phyloP scores from a whole-genome alignment of 2,888 invertebrate genomes.

The Campoletis raptor region DNA sequence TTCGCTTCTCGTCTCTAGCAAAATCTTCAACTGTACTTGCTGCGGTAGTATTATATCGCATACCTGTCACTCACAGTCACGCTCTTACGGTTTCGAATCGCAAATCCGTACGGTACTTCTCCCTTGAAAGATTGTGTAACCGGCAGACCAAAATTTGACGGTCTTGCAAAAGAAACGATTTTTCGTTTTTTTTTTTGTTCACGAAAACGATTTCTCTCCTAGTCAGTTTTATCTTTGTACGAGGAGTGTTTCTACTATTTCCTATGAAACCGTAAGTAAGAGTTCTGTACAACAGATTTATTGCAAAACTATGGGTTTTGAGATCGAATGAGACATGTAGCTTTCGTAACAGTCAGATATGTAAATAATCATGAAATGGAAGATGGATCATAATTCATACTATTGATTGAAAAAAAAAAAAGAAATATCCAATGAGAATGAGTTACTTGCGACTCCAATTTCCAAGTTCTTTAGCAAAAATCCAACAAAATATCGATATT shows the following conservation, averaged over 20 bases:
- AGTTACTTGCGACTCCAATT: background rate
- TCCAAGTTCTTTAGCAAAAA: background rate
- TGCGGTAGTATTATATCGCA: conserved; percentile 37
- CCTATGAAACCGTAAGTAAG: background rate
- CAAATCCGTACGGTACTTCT: conserved; percentile 29
- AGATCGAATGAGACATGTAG: background rate
- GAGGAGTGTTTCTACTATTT: background rate
- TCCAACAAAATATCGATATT: background rate
- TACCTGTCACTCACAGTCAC: conserved; percentile 61
- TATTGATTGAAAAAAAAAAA: background rate
- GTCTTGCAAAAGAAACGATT: background rate
- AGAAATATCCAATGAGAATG: background rate
- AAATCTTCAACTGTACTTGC: conserved; percentile 37
- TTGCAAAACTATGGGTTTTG: background rate
- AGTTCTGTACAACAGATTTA: background rate
- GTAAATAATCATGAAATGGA: too few relatives aligned
- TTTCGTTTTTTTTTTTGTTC: background rate
- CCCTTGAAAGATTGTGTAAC: conserved; percentile 36
- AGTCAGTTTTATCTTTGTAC: background rate
- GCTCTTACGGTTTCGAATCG: conserved; percentile 48
- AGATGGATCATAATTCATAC: too few relatives aligned
- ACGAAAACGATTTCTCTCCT: background rate
- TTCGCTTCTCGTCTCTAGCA: conserved; percentile 41
- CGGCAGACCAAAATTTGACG: conserved; percentile 11
- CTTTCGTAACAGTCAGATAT: too few relatives aligned